Base-by-base conservation (phyloP, 2,113 vertebrate genomes). In the Saguinus imperator region DNA sequence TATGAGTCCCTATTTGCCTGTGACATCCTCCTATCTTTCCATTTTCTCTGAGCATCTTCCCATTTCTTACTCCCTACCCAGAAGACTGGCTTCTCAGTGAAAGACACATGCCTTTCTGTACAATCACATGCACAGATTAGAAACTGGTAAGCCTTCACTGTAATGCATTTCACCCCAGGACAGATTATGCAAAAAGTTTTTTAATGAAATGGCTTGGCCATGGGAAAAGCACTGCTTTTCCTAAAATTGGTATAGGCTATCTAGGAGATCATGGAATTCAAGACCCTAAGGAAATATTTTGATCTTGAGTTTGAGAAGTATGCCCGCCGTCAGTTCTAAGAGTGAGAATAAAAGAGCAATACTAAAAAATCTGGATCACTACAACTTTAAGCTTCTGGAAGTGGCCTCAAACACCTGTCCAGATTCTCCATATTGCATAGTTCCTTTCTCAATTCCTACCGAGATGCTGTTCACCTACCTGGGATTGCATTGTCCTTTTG, bases 241-340 rank as follows among this genome's bases (percentile, higher is more conserved):
- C 75, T 94, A 86, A 91, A 96, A 66, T 5, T 76, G 66, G 66
- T 76, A 61, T 0, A 52, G 35, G 81, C 7, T 45, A 29, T 8
- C 7, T 43, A 77, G n/a, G 18, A 87, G 75, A 83, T 37, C 12
- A 9, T 23, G 11, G 45, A 91, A 95, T 57, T 84, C 14, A 92
- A 93, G 89, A 94, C 35, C 58, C 57, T n/a, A 72, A 80, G 27
- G 52, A 89, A 91, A 87, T 4, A 18, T 86, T 89, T 87, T 87
- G 91, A 96, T 43, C 58, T 45, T 73, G 37, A 32, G 25, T 57
- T 96, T 89, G 57, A 87, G 64, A 61, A 87, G 50, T 0, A 52
- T 25, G 23, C 21, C 70, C 84, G 35, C 32, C 25, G 87, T 91
- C 68, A 29, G 66, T 84, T 95, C 29, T 70, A 70, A 13, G 43